Evolutionary conservation across 2,113 vertebrate genomes (phyloP).

Genomic region (Oenanthe melanoleuca): DNA sequence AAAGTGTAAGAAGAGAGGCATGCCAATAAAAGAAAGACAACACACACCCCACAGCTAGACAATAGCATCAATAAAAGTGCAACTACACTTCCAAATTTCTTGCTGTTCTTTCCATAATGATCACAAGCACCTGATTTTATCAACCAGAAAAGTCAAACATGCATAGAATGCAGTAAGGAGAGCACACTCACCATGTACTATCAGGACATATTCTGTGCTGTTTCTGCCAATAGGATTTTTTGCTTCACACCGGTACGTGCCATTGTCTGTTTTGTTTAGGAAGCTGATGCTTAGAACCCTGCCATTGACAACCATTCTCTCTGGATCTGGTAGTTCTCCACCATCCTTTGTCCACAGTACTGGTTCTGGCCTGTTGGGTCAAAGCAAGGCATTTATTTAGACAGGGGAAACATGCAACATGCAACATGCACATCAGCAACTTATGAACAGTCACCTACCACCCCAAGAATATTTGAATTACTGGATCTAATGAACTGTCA

Average conservation of each 20-base stretch:
- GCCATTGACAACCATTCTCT: slow-evolving; percentile 93
- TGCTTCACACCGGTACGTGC: slow-evolving; percentile 97
- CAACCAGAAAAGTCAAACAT: not conserved
- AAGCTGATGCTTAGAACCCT: slow-evolving; percentile 92
- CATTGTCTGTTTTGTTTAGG: slow-evolving; percentile 99
- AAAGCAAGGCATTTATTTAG: not conserved
- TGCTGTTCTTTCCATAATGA: not conserved
- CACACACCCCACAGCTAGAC: not conserved
- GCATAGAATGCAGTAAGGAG: not conserved
- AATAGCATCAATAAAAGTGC: not conserved
- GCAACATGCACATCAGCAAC: not conserved
- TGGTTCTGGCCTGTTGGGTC: slow-evolving; percentile 87
- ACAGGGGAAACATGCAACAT: not conserved
- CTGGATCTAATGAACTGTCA: not conserved
- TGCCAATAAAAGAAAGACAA: not conserved
- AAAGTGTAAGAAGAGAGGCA: not conserved
- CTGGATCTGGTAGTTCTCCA: slow-evolving; percentile 91
- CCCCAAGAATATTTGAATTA: not conserved
- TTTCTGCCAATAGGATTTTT: slow-evolving; percentile 93
- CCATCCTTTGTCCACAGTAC: slow-evolving; percentile 98
- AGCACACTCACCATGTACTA: slow-evolving; percentile 92
- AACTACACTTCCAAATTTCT: not conserved
- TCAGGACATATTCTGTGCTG: slow-evolving; percentile 93
- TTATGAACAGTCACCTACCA: not conserved
- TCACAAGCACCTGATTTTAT: not conserved